Evolutionary conservation across 2,113 vertebrate species (phyloP).

Genomic region (Phylloscopus whistleri): DNA sequence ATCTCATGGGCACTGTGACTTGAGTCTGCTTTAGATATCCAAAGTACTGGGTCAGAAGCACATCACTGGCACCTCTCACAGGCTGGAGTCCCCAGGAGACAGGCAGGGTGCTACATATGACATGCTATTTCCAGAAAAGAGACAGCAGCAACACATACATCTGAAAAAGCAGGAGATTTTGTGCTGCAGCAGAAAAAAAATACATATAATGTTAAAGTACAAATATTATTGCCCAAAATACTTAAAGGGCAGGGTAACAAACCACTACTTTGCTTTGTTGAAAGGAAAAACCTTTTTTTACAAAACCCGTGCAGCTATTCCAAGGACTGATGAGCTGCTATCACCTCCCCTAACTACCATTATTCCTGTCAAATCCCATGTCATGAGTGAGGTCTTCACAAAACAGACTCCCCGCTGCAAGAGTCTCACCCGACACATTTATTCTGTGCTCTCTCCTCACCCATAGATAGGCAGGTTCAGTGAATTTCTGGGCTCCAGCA

Average conservation of each 20-base stretch:
- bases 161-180: not conserved
- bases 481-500: not conserved
- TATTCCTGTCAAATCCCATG: accelerated
- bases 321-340: not conserved
- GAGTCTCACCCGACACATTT: not conserved
- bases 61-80: not conserved
- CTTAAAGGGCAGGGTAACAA: not conserved
- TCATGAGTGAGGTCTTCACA: not conserved
- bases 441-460: accelerated
- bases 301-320: not conserved
- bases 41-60: not conserved
- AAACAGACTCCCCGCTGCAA: accelerated
- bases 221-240: not conserved
- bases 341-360: not conserved
- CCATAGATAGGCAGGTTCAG: not conserved
- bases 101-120: not conserved
- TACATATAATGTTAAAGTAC: not conserved
- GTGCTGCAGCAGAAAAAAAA: not conserved
- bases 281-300: not conserved
- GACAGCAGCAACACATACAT: not conserved
- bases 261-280: not conserved
- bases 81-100: not conserved
- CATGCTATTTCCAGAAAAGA: not conserved
- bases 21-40: not conserved
- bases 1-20: not conserved